Evolutionary conservation across 2,797 vertebrate genomes (phyloP).

Genomic region (Australoheros facetus): DNA sequence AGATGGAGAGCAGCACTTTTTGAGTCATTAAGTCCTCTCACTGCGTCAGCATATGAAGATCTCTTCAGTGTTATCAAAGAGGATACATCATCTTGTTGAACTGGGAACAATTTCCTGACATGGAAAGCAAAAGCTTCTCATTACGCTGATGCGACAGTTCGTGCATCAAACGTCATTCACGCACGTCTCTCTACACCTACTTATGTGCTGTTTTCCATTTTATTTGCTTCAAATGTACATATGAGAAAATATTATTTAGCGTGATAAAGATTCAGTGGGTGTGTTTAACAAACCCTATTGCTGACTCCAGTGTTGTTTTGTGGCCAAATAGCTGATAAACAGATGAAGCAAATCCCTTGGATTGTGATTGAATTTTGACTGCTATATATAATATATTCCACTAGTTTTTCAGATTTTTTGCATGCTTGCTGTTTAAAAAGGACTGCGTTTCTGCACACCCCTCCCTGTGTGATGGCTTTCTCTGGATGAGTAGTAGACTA

Average conservation of each 20-base stretch:
- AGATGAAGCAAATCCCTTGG: no score
- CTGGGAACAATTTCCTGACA: constrained; percentile 65
- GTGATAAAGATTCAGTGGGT: neutral
- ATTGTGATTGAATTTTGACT: neutral
- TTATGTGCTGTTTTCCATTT: neutral
- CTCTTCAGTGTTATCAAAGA: constrained; percentile 67
- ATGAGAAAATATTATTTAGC: neutral
- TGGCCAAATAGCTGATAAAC: neutral
- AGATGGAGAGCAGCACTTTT: constrained; percentile 50
- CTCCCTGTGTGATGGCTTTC: constrained; percentile 58
- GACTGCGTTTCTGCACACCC: constrained; percentile 46
- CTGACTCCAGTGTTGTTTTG: neutral
- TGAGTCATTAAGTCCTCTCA: constrained; percentile 64
- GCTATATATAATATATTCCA: constrained; percentile 7
- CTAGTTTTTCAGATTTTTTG: constrained; percentile 16
- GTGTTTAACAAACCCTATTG: neutral
- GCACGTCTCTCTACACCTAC: constrained; percentile 11
- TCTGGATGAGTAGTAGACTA: constrained; percentile 37
- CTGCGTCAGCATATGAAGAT: constrained; percentile 63
- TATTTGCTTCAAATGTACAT: neutral
- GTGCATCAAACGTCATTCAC: constrained; percentile 27
- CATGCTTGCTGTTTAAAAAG: constrained; percentile 37
- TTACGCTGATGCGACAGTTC: constrained; percentile 36
- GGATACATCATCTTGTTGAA: constrained; percentile 61
- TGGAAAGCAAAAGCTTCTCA: constrained; percentile 49